Percentiles rank a stretch among this genome's conserved stretches.
These are phyloP conservation scores for Acanthoscelides obtectus DNA, from an alignment of 2,888 invertebrate genomes.

Conservation along the genomic window DNA sequence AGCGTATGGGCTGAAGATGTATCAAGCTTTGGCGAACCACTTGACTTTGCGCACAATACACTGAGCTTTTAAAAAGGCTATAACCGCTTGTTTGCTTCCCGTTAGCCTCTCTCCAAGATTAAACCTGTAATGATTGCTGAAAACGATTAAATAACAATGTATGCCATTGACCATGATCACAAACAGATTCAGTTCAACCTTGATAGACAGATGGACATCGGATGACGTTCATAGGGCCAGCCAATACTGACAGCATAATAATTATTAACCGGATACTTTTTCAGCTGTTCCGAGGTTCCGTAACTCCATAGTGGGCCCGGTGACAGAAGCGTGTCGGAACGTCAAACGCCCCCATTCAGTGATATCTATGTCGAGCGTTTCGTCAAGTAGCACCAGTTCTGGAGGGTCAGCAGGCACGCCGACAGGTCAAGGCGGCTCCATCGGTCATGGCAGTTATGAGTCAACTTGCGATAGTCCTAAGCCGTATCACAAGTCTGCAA, in stretches of 20 bases:
- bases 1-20: too few species aligned
- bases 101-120: too few species aligned
- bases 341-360: conserved; percentile 74
- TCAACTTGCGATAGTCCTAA: conserved; percentile 56
- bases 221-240: background rate
- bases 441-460: conserved; percentile 36
- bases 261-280: conserved; percentile 17
- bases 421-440: conserved; percentile 27
- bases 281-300: conserved; percentile 65
- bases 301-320: conserved; percentile 65
- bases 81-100: too few species aligned
- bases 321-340: conserved; percentile 58
- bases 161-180: too few species aligned
- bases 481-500: conserved; percentile 64
- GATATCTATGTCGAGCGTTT: conserved; percentile 68
- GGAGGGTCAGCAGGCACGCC: conserved; percentile 38
- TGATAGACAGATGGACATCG: background rate
- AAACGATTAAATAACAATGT: too few species aligned
- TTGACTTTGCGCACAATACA: too few species aligned
- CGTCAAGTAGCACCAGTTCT: conserved; percentile 46
- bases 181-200: too few species aligned
- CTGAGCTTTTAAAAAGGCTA: too few species aligned
- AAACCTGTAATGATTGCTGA: too few species aligned
- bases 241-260: background rate
- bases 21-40: too few species aligned